phyloP scores from a whole-genome alignment of 2,888 invertebrate genomes.

The Autographa gamma region DNA sequence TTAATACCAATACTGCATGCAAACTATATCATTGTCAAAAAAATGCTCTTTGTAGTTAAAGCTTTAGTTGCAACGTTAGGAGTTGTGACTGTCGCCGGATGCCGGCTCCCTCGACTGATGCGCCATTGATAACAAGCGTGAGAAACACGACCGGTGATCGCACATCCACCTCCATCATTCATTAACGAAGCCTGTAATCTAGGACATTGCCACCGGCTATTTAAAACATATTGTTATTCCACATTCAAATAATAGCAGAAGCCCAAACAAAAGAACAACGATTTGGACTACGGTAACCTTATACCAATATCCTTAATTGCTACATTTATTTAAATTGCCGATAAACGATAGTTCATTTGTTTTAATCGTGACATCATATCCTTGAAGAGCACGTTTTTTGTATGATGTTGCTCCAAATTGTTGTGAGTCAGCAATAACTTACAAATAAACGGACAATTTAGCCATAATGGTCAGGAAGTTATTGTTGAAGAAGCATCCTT shows the following conservation, averaged over 20 bases:
- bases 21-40: constrained; percentile 28
- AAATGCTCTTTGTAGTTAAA: constrained; percentile 30
- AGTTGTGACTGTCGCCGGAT: constrained; percentile 34
- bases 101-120: constrained; percentile 43
- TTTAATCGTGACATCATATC: constrained; percentile 56
- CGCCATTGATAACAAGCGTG: constrained; percentile 53
- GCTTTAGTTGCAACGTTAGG: constrained; percentile 28
- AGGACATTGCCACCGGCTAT: constrained; percentile 46
- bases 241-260: constrained; percentile 18
- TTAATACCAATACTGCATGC: not conserved
- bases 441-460: constrained; percentile 49
- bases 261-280: constrained; percentile 47
- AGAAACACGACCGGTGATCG: constrained; percentile 45
- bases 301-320: constrained; percentile 42
- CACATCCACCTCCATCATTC: constrained; percentile 43
- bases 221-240: constrained; percentile 26
- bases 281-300: constrained; percentile 39
- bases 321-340: constrained; percentile 49
- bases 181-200: constrained; percentile 50
- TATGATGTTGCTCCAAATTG: constrained; percentile 50
- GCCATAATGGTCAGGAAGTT: constrained; percentile 57
- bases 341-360: constrained; percentile 54
- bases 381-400: constrained; percentile 53
- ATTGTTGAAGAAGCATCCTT: constrained; percentile 72
- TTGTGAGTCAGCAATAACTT: constrained; percentile 53